Evolutionary conservation across 2,888 invertebrate species (phyloP).

Genomic region (Ichneumoninae sp.): DNA sequence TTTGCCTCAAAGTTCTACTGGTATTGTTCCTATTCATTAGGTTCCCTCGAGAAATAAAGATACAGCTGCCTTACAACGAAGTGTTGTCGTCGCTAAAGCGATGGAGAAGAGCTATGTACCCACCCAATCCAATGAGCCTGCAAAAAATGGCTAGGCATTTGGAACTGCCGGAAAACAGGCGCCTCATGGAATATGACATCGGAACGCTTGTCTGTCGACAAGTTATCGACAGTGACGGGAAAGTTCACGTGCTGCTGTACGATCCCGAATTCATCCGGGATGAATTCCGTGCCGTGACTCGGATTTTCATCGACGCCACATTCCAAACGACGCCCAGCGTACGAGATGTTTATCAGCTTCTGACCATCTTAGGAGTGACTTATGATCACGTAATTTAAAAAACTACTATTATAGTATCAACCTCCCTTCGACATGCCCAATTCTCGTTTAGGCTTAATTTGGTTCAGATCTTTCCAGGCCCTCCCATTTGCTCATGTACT

Average conservation of each 20-base stretch:
- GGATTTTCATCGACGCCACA: slow-evolving; percentile 57
- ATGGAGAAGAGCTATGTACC: slow-evolving; percentile 19
- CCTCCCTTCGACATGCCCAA: not conserved
- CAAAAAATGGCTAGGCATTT: slow-evolving; percentile 31
- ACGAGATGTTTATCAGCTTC: slow-evolving; percentile 19
- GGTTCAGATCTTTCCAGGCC: slow-evolving; percentile 8
- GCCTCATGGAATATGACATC: slow-evolving; percentile 26
- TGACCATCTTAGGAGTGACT: slow-evolving; percentile 38
- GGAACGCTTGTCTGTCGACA: not conserved
- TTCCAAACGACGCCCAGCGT: slow-evolving; percentile 48
- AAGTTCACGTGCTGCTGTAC: slow-evolving; percentile 37
- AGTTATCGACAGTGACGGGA: slow-evolving; percentile 14
- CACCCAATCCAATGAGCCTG: slow-evolving; percentile 27
- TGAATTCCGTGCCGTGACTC: slow-evolving; percentile 6
- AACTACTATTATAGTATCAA: slow-evolving; percentile 1
- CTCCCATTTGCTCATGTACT: slow-evolving; percentile 31
- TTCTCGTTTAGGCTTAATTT: not conserved
- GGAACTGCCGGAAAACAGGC: slow-evolving; percentile 15
- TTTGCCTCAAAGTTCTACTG: not conserved
- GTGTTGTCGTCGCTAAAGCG: slow-evolving; percentile 29
- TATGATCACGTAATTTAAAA: slow-evolving; percentile 36
- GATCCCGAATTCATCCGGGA: slow-evolving; percentile 25
- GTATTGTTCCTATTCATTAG: not conserved
- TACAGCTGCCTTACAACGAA: slow-evolving; percentile 17
- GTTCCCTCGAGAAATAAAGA: slow-evolving; percentile 31